Evolutionary conservation across 2,888 invertebrate genomes (phyloP), one percentile per base, ranked within the genome.

Genomic region (Trypoxylon attenuatum): DNA sequence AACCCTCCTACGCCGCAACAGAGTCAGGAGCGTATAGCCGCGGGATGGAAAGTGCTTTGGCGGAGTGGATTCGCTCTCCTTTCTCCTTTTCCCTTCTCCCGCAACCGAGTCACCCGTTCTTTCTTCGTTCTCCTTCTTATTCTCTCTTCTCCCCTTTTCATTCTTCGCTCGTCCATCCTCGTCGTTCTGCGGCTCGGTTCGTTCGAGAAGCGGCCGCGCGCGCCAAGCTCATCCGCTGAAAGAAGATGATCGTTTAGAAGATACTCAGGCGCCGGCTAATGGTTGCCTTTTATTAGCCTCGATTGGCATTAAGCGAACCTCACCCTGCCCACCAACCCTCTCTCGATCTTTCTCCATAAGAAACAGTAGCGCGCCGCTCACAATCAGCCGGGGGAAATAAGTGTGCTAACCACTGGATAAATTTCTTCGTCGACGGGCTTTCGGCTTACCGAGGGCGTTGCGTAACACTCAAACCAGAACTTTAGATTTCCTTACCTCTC

Each of bases 31-130:
- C 69, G 63, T 65, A 69, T 47, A 67, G 59, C 47, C 49, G 62
- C 43, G 72, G 67, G 62, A 69, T 62, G 71, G 71, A 66, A 69
- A 71, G 69, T 69, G 69, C 47, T 59, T 43, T 23, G 33, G 33
- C 22, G 38, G 53, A 69, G 69, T 66, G 65, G 66, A 69, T 69
- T 71, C 69, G 62, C 10, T 6, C 19, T 13, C 25, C 47, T 23
- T 25, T 18, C 33, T 18, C 22, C 21, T 25, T 25, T 25, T 25
- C 25, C 8, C 25, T 5, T 25, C 25, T 8, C 25, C 8, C 33
- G 10, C 33, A 4, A 4, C 3, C 33, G 33, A 13, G n/a, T 33
- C 10, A 33, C 33, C 33, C 33, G 33, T 13, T 33, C 13, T 33
- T 13, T 33, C 33, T 13, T 8, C 10, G 25, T 13, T 33, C 33